Base-by-base conservation (phyloP, 2,113 vertebrate genomes). In the Abramis brama region DNA sequence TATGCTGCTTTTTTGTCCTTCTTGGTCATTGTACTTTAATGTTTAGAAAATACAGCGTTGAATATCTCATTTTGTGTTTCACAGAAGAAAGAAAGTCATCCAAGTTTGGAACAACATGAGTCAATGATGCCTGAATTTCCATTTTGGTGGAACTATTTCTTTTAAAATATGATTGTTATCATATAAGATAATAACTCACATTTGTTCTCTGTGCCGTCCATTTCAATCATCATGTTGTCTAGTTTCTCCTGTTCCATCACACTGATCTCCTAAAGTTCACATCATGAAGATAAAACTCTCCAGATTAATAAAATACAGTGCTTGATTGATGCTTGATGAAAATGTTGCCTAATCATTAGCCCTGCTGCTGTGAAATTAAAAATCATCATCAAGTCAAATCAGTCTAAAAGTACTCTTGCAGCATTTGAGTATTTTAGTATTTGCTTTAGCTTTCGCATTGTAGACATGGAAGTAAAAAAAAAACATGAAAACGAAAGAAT, bases 141-240 rank as follows among this genome's bases (percentile, higher is more conserved):
- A n/a, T 23, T 43, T 43, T 39, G 15, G 52, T 8, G 6, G 1
- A 78, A 85, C 47, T 17, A 36, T 50, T 17, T 9, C 19, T 23
- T 9, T 9, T 25, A 25, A 85, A 27, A 73, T 64, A 36, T 4
- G 45, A 39, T 43, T 27, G 11, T 50, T 50, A 23, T 57, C 19
- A 10, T n/a, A 50, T 19, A 66, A 66, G 36, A 19, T 7, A 36
- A 25, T 4, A 0, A 92, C 93, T 98, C 94, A 98, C 97, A 99
- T 95, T 98, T 98, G 90, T 99, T 98, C 91, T 98, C 97, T 4
- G 97, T 98, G 79, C 97, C 97, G 0, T 99, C 97, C 96, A 99
- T 91, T 91, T 97, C 95, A 19, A 98, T 94, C 97, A 99, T 98
- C 90, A 94, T 85, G 79, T 96, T 97, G 93, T 99, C 97, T 86